Evolutionary conservation across 2,888 invertebrate genomes (phyloP), one percentile per base, ranked within the genome.

Genomic region (Orthosia incerta): DNA sequence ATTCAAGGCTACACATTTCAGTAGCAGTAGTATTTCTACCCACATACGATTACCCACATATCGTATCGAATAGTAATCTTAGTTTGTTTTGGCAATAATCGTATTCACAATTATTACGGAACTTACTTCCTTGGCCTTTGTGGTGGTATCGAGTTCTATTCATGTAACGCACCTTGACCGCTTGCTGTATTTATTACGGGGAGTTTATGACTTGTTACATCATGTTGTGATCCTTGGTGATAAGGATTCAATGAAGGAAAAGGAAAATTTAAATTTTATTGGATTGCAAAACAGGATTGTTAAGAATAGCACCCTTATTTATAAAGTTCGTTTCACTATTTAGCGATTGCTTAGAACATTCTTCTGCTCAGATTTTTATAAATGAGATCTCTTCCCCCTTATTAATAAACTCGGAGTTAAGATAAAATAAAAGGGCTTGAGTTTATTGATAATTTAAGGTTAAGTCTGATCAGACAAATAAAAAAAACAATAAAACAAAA

Each of bases 121-220:
- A 70, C 50, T 13, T 26, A 63, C 45, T 60, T 76, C 76, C 61
- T 57, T 26, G 76, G 56, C 76, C 69, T 80, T 70, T 80, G 69
- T 57, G 80, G 69, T 69, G 9, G 15, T 59, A 55, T 80, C 56
- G 13, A 57, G 53, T 71, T 65, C 5, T 69, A 51, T 63, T 59
- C 11, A 18, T 23, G 46, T 31, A 39, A 60, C 13, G n/a, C 5
- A 20, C 66, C 80, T 76, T 80, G 76, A 76, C 59, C 72, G 56
- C 16, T 46, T 48, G 26, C 20, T 50, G 45, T 61, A 39, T 75
- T 59, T 55, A 50, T 50, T 56, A 76, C 56, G 31, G 18, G 18
- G 12, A 11, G 46, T 20, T 48, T 68, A 48, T 48, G 51, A 79
- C 7, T 26, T 51, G 5, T 71, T 56, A 66, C 55, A 63, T 69